phyloP scores from a whole-genome alignment of 1,140 invertebrate genomes.

The Drosophila azteca region DNA sequence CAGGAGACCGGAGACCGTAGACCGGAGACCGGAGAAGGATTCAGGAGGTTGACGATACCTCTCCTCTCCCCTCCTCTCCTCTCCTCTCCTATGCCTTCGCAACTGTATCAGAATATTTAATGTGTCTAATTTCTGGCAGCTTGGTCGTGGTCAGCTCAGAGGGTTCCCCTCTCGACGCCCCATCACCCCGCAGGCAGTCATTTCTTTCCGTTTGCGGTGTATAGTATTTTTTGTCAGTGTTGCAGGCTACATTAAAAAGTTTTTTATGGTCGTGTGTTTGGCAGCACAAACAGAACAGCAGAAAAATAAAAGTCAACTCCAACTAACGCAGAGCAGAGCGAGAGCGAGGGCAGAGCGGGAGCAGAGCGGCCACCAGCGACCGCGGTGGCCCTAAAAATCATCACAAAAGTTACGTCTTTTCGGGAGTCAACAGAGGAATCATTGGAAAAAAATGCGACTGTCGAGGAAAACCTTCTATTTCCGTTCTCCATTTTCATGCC shows the following conservation, averaged over 20 bases:
- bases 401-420: conserved; percentile 62
- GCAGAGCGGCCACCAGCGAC: not conserved
- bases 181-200: not conserved
- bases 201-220: conserved; percentile 15
- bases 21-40: too few relatives aligned
- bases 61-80: not conserved
- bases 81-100: not conserved
- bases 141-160: conserved; percentile 25
- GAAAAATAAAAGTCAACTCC: conserved; percentile 41
- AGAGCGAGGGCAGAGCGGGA: conserved; percentile 11
- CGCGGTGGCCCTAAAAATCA: conserved; percentile 67
- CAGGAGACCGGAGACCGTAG: too few relatives aligned
- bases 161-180: not conserved
- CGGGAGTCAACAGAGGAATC: conserved; percentile 41
- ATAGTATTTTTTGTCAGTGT: conserved; percentile 7
- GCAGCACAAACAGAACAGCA: conserved; percentile 49
- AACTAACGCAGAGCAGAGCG: conserved; percentile 55
- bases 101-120: conserved; percentile 66
- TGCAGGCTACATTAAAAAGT: conserved; percentile 65
- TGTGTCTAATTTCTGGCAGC: conserved; percentile 69
- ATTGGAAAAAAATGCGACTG: conserved; percentile 28
- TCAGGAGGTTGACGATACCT: too few relatives aligned
- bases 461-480: conserved; percentile 55
- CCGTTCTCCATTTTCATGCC: conserved; percentile 11
- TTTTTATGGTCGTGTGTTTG: conserved; percentile 71